These are phyloP conservation scores for Podarcis muralis DNA, from an alignment of 2,113 vertebrate genomes.

Conservation along the genomic window DNA sequence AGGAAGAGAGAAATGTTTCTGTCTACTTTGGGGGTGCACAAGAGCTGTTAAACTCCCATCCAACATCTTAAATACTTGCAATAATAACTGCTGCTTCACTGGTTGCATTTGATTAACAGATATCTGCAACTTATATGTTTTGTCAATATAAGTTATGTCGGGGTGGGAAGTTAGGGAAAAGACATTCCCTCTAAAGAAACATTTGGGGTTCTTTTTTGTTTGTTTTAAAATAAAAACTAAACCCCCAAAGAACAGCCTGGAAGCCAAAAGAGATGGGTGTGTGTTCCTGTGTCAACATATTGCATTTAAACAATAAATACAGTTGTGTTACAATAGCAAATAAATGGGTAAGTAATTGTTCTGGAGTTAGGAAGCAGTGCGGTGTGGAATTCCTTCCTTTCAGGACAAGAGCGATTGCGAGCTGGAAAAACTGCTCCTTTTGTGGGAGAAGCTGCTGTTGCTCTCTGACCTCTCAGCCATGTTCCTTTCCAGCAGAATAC, in stretches of 20 bases:
- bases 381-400: neutral
- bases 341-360: slow-evolving; percentile 17
- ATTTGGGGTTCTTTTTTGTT: neutral
- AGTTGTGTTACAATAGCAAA: neutral
- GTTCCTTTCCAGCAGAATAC: neutral
- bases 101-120: neutral
- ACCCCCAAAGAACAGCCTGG: neutral
- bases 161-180: neutral
- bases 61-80: slow-evolving; percentile 29
- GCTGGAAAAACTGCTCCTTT: neutral
- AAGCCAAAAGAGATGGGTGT: neutral
- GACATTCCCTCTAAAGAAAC: neutral
- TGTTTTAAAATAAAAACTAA: neutral
- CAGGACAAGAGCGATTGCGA: neutral
- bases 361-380: neutral
- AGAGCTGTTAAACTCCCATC: slow-evolving; percentile 30
- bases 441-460: neutral
- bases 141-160: neutral
- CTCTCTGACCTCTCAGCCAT: neutral
- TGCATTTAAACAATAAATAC: slow-evolving; percentile 23
- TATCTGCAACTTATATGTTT: neutral
- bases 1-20: neutral
- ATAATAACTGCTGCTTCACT: slow-evolving; percentile 8
- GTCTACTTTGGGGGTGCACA: neutral
- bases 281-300: neutral